Conservation (phyloP, 2,888 invertebrate species). For the Synergus itoensis region DNA sequence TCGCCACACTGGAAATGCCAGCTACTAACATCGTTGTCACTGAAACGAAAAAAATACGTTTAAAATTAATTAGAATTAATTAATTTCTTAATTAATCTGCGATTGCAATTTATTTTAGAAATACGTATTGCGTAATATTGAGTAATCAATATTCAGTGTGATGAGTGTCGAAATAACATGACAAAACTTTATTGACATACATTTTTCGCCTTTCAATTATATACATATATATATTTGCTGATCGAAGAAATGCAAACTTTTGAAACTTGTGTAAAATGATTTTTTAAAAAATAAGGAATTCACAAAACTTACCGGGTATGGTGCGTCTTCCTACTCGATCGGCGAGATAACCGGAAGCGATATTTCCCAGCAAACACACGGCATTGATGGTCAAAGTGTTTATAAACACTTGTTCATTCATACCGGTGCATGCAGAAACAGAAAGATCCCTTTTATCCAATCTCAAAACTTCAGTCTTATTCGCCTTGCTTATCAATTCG, state of each 20-base stretch:
- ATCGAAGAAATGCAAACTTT: background rate
- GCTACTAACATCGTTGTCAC: constrained; percentile 78
- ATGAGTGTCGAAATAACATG: background rate
- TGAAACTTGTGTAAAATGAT: background rate
- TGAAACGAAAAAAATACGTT: constrained; percentile 55
- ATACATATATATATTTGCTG: background rate
- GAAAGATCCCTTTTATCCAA: background rate
- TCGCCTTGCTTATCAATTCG: constrained; percentile 69
- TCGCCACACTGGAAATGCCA: constrained; percentile 80
- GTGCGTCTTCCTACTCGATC: constrained; percentile 70
- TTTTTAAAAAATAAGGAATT: background rate
- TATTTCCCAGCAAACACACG: constrained; percentile 83
- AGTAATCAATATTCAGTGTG: background rate
- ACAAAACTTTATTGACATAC: background rate
- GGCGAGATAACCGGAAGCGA: constrained; percentile 82
- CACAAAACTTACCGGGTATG: constrained; percentile 70
- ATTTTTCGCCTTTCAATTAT: background rate
- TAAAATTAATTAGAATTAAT: too few relatives aligned
- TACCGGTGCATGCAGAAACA: constrained; percentile 55
- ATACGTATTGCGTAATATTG: background rate
- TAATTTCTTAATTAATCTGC: too few relatives aligned
- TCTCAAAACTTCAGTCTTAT: constrained; percentile 26
- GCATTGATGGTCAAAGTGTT: constrained; percentile 84
- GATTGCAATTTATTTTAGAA: too few relatives aligned
- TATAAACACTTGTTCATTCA: constrained; percentile 83